A percentile compares a stretch with the other conserved stretches of the same genome.
Evolutionary conservation across 2,113 vertebrate genomes (phyloP).

Genomic region (Delphinus delphis): DNA sequence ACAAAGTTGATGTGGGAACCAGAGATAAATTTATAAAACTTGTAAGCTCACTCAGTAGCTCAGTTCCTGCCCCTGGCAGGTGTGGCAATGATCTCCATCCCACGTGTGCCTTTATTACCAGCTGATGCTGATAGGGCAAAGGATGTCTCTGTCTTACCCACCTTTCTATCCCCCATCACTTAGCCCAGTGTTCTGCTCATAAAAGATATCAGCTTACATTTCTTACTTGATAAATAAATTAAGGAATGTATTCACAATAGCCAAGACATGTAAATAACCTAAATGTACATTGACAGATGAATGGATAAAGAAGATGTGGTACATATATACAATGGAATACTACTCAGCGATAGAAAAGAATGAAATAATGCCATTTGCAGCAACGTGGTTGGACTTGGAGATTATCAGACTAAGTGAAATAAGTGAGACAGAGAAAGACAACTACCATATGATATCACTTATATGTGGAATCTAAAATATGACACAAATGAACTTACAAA

Average conservation of each 20-base stretch:
- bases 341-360: background rate
- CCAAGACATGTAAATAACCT: background rate
- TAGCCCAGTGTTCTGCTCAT: background rate
- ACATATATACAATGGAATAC: too few species aligned
- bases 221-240: background rate
- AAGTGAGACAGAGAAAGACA: background rate
- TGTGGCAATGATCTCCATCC: fast-evolving
- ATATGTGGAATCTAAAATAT: background rate
- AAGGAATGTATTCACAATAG: background rate
- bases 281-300: background rate
- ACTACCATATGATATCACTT: background rate
- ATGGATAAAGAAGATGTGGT: background rate
- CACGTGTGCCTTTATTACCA: fast-evolving
- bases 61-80: fast-evolving
- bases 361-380: background rate
- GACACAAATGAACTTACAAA: background rate
- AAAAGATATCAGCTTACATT: background rate
- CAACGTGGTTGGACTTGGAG: background rate
- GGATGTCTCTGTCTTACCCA: background rate
- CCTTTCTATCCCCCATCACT: too few species aligned
- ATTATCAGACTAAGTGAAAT: background rate
- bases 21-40: background rate
- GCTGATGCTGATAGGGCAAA: background rate
- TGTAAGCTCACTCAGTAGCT: fast-evolving
- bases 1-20: background rate